phyloP scores from a whole-genome alignment of 2,888 invertebrate species.

The Eucera pruinosa region DNA sequence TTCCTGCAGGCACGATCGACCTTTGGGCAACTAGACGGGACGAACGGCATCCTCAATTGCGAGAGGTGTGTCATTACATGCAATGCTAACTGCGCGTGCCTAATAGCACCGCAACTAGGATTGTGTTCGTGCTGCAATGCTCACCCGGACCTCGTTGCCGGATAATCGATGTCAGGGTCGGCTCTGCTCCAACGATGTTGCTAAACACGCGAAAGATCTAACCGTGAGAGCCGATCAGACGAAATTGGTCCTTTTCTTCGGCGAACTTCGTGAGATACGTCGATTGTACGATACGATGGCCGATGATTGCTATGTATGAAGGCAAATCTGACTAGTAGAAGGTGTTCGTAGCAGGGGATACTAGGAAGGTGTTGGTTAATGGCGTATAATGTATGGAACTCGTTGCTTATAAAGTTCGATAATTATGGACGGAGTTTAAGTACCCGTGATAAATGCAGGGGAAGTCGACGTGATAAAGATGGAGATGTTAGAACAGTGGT shows the following conservation, averaged over 20 bases:
- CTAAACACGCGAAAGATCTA: slow-evolving; percentile 49
- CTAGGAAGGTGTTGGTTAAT: neutral
- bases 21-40: slow-evolving; percentile 70
- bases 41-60: slow-evolving; percentile 69
- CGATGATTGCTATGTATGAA: neutral
- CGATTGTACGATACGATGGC: neutral
- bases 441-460: neutral
- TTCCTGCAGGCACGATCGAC: slow-evolving; percentile 66
- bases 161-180: slow-evolving; percentile 72
- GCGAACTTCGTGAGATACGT: slow-evolving; percentile 1
- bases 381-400: neutral
- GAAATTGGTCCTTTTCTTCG: slow-evolving; percentile 23
- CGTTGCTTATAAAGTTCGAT: neutral
- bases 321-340: neutral
- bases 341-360: neutral
- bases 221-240: slow-evolving; percentile 15
- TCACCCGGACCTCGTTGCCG: slow-evolving; percentile 64
- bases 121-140: slow-evolving; percentile 61
- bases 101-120: slow-evolving; percentile 70
- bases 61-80: slow-evolving; percentile 75
- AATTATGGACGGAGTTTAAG: neutral
- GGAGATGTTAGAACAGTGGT: too few species aligned
- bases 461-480: too few species aligned
- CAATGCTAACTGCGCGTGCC: slow-evolving; percentile 75
- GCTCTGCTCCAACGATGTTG: slow-evolving; percentile 44